Base-by-base conservation (phyloP, 1,140 invertebrate genomes). In the Drosophila malerkotliana region DNA sequence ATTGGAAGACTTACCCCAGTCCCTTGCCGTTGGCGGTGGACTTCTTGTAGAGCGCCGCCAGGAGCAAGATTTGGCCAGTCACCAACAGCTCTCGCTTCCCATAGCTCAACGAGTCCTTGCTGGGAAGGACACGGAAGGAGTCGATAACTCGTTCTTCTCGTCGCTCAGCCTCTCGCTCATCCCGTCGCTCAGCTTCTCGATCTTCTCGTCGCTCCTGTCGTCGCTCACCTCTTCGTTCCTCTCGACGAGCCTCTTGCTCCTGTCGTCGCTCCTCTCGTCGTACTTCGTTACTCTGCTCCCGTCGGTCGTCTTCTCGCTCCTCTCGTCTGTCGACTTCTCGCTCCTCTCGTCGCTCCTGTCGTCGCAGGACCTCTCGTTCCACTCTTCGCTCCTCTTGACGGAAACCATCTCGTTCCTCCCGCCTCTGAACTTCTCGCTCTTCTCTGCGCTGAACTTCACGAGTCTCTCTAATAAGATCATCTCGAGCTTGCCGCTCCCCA, bases 31-130 rank as follows among this genome's bases (percentile, higher is more conserved):
- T 74, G 32, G 44, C 60, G 30, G 47, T 82, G 5, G 75, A 62
- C 24, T 75, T 85, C 14, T 68, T 45, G 49, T 87, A 85, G 12
- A 85, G 64, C 0, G 76, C 39, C 7, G 79, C 45, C 44, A 85
- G 32, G 4, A 85, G 44, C 10, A 85, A 45, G 21, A 76, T 49
- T 24, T 85, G 82, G 2, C 58, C 66, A 21, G 71, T 52, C 21
- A 85, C 49, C 24, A 83, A 51, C 0, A 82, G 71, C 10, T 66
- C 74, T 1, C 75, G 74, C 5, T 82, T 83, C 2, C 52, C 66
- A 37, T 56, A 74, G 45, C 48, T 67, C 18, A 67, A 3, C 62
- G 72, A 76, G 51, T 30, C 55, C 24, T 49, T 59, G 8, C 24
- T 21, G 8, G 14, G 0, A 10, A 34, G 9, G n/a, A 56, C 14